These are phyloP conservation scores for Sarotherodon lohbergeri DNA, from an alignment of 2,113 vertebrate genomes.

Conservation along the genomic window DNA sequence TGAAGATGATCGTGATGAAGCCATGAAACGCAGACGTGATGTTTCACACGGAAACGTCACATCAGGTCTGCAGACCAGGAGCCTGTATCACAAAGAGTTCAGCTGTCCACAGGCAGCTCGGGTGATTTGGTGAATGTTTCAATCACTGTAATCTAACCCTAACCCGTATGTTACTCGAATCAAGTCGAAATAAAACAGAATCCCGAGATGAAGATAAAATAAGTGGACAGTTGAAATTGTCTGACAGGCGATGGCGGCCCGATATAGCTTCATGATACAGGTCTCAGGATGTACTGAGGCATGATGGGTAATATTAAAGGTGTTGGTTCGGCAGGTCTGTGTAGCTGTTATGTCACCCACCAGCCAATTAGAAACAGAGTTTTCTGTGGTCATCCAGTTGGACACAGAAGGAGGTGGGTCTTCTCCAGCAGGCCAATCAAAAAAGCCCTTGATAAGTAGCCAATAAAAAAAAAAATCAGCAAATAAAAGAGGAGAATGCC, in stretches of 20 bases:
- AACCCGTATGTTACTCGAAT: neutral
- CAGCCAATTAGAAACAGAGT: neutral
- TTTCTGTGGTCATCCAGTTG: neutral
- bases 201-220: neutral
- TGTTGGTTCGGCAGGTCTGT: neutral
- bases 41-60: neutral
- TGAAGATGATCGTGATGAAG: neutral
- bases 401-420: neutral
- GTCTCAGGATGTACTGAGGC: neutral
- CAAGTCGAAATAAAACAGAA: neutral
- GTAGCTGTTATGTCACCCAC: neutral
- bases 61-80: neutral
- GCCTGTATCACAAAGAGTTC: neutral
- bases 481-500: neutral
- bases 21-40: neutral
- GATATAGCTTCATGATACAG: neutral
- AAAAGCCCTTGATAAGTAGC: conserved; percentile 49
- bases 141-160: neutral
- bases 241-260: neutral
- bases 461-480: neutral
- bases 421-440: conserved; percentile 22
- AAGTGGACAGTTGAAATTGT: neutral
- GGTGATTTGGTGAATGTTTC: neutral
- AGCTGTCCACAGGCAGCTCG: neutral
- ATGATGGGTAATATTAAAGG: conserved; percentile 13